Base-by-base conservation (phyloP, 2,113 vertebrate genomes). In the Dicrurus megarhynchus region DNA sequence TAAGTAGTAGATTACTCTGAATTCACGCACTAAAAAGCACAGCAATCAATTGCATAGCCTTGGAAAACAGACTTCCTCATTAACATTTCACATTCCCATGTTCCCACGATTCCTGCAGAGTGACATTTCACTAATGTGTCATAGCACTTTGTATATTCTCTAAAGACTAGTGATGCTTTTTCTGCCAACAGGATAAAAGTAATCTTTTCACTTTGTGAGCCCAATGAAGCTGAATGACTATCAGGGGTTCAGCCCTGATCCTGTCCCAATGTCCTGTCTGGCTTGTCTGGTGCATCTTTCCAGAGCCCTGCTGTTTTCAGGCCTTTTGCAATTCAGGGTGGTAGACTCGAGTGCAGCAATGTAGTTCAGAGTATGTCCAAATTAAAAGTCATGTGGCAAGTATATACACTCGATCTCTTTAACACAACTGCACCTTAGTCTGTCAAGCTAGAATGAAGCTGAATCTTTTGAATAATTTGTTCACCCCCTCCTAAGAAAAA, bases 11-110 rank as follows among this genome's bases (percentile, higher is more conserved):
- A 65, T 80, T 89, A 76, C 39, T 61, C 46, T 89, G 64, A 95
- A 84, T 84, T 82, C 42, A 68, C 55, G 52, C 52, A 87, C 75
- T 77, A 89, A 94, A 96, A 94, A 81, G 52, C 73, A 93, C 73
- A 93, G 68, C 75, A 89, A 74, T 42, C 50, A 70, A 55, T 18
- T 84, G 59, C 68, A 57, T 6, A 70, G 52, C 28, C 64, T 73
- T 87, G 55, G 32, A 91, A 95, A 94, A 70, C 68, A 78, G 75
- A 68, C 52, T 65, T 89, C 76, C 63, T 89, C 76, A 74, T 87
- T 77, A 93, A 87, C 4, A 50, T 84, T 87, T 79, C 64, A 17
- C 0, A 2, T 90, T 80, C 61, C 44, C 35, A 39, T 71, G 64
- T 77, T 95, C 77, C 84, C 87, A 93, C 6, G 20, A 89, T 84